Evolutionary conservation across 2,888 invertebrate species (phyloP), one percentile per base, ranked within the genome.

Genomic region (Leptinotarsa juncta): DNA sequence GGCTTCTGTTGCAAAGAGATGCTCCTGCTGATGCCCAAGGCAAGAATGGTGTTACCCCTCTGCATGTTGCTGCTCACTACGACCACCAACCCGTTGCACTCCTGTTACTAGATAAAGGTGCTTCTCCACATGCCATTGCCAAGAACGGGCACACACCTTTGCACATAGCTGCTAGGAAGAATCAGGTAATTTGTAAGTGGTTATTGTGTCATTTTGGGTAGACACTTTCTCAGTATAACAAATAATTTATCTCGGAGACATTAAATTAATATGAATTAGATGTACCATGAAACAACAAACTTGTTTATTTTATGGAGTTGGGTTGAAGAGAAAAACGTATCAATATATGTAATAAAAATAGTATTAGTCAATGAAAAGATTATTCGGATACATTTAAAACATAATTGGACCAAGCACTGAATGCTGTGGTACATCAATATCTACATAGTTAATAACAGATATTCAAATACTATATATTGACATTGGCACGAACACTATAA

Each of bases 111-210:
- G 97, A 98, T 84, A 96, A 95, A 89, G 96, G 97, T 80, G 98
- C 98, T 20, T 96, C 96, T 0, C 97, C 98, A 0, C 96, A 97
- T 87, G 94, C 96, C 73, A 91, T 95, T 80, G 98, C 99, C 67
- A 98, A 98, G 91, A 99, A 99, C 89, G 99, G 98, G 3, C 98
- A 99, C 87, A 98, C 97, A 1, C 97, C 99, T 18, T 91, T 99
- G 75, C 99, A 99, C 89, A 98, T 99, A 87, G 97, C 98, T 71
- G 97, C 98, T 67, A 95, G 97, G 84, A 98, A 99, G 90, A 98
- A 99, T 90, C 97, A 97, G 89, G 92, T 92, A 53, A 23, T 5
- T 62, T n/a, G 2, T 10, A 18, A 15, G 2, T 62, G 26, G 10
- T 42, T 42, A 42, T 42, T 42, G 42, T 42, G 10, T 3, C 12